These are phyloP conservation scores for Scaptomyza caliginosa DNA, from an alignment of 2,888 invertebrate genomes.

Conservation along the genomic window DNA sequence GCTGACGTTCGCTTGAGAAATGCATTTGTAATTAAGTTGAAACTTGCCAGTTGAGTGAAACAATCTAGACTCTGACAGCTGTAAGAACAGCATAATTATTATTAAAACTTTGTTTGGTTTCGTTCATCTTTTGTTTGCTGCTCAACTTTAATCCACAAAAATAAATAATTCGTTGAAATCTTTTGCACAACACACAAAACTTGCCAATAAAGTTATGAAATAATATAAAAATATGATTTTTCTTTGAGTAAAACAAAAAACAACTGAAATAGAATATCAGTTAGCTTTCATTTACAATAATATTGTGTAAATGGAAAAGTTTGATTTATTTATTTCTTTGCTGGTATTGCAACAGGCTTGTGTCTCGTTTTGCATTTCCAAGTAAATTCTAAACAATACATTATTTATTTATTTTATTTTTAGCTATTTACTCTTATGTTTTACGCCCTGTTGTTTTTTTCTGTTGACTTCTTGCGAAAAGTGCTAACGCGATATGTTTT, in stretches of 20 bases:
- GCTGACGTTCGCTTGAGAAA: constrained; percentile 10
- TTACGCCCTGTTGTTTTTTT: no score
- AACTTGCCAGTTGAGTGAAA: constrained; percentile 3
- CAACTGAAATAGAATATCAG: constrained; percentile 2
- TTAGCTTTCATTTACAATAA: constrained; percentile 27
- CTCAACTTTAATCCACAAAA: no score
- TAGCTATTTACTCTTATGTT: constrained; percentile 7
- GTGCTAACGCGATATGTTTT: constrained; percentile 38
- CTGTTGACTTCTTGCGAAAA: constrained; percentile 53
- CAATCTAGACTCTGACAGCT: not conserved
- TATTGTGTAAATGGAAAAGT: constrained; percentile 13
- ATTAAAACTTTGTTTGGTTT: no score
- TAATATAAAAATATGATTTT: no score
- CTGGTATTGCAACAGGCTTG: constrained; percentile 25
- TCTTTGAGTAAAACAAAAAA: not conserved
- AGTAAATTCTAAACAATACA: constrained; percentile 30
- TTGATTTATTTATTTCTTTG: constrained; percentile 5
- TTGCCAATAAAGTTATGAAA: no score
- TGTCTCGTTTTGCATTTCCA: constrained; percentile 35
- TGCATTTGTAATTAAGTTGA: constrained; percentile 46
- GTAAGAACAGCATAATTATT: not conserved
- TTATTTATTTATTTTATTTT: constrained; percentile 41
- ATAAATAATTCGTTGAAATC: no score
- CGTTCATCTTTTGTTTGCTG: no score
- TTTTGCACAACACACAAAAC: no score